These are phyloP conservation scores for Clarias pachynema DNA, from an alignment of 2,797 vertebrate species.

Conservation along the genomic window DNA sequence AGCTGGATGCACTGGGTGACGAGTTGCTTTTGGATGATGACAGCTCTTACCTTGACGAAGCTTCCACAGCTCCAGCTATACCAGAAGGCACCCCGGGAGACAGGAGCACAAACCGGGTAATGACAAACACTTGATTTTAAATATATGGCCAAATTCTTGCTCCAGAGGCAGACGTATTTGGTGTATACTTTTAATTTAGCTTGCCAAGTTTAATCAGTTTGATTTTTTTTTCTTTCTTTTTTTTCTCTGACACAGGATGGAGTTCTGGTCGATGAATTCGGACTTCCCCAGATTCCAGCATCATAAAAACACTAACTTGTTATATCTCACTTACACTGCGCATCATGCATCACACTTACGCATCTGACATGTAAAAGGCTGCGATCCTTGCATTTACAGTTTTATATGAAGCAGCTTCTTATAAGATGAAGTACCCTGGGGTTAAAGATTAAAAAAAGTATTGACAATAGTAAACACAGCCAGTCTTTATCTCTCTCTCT, in stretches of 20 bases:
- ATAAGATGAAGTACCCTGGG: not conserved
- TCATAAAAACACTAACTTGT: constrained; percentile 76
- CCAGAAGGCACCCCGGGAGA: constrained; percentile 89
- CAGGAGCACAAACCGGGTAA: constrained; percentile 86
- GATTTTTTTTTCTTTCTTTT: not conserved
- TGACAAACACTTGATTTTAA: not conserved
- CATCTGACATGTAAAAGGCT: constrained; percentile 31
- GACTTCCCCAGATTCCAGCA: constrained; percentile 96
- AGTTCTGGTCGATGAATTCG: constrained; percentile 95
- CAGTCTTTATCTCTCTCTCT: constrained; percentile 22
- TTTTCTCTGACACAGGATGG: constrained; percentile 81
- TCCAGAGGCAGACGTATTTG: not conserved
- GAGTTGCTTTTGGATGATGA: constrained; percentile 94
- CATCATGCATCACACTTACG: constrained; percentile 10
- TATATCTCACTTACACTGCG: not conserved
- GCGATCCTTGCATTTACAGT: constrained; percentile 32
- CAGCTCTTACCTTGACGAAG: constrained; percentile 94
- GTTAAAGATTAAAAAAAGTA: constrained; percentile 20
- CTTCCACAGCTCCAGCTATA: constrained; percentile 88
- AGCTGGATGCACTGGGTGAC: constrained; percentile 93
- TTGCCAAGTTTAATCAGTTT: not conserved
- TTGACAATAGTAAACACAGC: constrained; percentile 60
- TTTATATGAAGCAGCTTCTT: constrained; percentile 40
- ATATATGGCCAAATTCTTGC: not conserved
- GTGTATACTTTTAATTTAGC: not conserved